A percentile compares a stretch with the other conserved stretches of the same genome.
phyloP scores from a whole-genome alignment of 2,797 vertebrate genomes.

The Taeniopygia guttata region DNA sequence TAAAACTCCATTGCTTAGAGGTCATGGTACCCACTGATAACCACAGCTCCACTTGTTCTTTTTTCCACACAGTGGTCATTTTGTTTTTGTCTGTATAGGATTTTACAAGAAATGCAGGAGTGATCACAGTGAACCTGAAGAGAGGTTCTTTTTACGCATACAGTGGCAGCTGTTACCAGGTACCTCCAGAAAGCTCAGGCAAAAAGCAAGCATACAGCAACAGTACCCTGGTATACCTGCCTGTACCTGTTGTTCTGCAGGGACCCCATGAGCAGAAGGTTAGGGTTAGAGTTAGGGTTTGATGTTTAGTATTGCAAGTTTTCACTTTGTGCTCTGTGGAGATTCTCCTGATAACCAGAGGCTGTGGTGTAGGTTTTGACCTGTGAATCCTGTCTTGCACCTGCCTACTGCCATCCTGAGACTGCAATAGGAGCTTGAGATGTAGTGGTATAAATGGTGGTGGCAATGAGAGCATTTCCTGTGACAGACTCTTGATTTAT shows the following conservation, averaged over 20 bases:
- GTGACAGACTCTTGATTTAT: neutral
- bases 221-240: neutral
- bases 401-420: neutral
- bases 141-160: neutral
- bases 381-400: neutral
- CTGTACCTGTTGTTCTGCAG: neutral
- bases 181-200: neutral
- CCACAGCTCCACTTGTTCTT: neutral
- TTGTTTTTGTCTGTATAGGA: neutral
- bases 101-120: neutral
- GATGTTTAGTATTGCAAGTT: neutral
- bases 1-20: neutral
- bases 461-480: neutral
- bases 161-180: fast-evolving
- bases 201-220: neutral
- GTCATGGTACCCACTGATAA: neutral
- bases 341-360: neutral
- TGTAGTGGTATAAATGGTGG: neutral
- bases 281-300: too few species aligned
- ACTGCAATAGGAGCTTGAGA: neutral
- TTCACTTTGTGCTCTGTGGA: neutral
- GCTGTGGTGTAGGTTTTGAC: neutral
- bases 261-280: neutral
- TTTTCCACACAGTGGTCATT: neutral
- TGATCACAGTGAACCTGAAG: neutral